Evolutionary conservation across 2,797 vertebrate species (phyloP).

Genomic region (Leucoraja ocellata): DNA sequence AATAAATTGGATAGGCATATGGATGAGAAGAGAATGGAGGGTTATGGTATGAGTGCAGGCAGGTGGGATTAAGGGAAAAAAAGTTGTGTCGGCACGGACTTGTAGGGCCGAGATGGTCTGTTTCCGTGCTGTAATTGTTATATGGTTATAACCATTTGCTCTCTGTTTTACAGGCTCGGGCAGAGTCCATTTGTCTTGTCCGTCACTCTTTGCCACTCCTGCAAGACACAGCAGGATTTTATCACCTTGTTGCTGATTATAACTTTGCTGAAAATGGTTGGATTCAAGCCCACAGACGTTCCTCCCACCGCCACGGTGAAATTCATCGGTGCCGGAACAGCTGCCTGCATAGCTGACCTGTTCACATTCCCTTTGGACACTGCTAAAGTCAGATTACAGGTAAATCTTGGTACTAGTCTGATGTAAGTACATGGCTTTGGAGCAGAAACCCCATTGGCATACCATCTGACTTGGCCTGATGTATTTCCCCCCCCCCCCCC

Average conservation of each 20-base stretch:
- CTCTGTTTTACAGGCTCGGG: slow-evolving; percentile 50
- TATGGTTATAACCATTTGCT: not conserved
- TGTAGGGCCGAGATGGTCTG: too few relatives aligned
- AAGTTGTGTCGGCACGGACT: too few relatives aligned
- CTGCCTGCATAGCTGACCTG: slow-evolving; percentile 78
- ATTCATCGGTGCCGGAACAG: slow-evolving; percentile 75
- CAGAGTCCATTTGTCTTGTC: slow-evolving; percentile 57
- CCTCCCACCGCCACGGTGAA: slow-evolving; percentile 72
- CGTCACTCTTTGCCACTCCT: slow-evolving; percentile 46
- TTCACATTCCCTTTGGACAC: slow-evolving; percentile 82
- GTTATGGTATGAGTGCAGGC: too few relatives aligned
- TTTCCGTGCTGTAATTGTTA: too few relatives aligned
- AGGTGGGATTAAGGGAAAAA: too few relatives aligned
- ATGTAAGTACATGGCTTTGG: not conserved
- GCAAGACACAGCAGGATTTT: slow-evolving; percentile 1
- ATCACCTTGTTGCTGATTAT: slow-evolving; percentile 34
- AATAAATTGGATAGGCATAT: too few relatives aligned
- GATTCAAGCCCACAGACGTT: slow-evolving; percentile 70
- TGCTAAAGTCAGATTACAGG: slow-evolving; percentile 81
- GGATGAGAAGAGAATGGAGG: too few relatives aligned
- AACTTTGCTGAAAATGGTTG: slow-evolving; percentile 63
- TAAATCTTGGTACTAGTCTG: slow-evolving; percentile 44
- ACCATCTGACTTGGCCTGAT: not conserved
- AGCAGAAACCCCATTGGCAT: not conserved
- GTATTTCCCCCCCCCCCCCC: not conserved